Evolutionary conservation across 2,113 vertebrate species (phyloP).

Genomic region (Platycercus adscitus): DNA sequence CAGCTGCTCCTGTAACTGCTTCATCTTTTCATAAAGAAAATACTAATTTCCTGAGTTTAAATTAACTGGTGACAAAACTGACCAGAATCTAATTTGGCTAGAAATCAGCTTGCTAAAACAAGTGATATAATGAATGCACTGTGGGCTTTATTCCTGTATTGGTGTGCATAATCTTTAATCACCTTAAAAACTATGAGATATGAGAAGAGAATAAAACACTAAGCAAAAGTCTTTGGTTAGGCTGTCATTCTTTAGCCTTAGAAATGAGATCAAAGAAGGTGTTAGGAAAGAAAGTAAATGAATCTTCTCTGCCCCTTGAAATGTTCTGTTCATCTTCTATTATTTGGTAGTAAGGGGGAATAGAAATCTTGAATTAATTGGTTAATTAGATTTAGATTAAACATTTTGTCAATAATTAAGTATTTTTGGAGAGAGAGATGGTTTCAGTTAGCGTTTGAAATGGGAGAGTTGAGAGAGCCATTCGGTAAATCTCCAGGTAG

Average conservation of each 20-base stretch:
- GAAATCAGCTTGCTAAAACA: not conserved
- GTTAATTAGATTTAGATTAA: constrained; percentile 18
- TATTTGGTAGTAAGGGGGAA: not conserved
- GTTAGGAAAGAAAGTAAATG: not conserved
- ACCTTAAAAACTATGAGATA: not conserved
- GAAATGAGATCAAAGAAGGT: not conserved
- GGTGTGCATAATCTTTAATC: not conserved
- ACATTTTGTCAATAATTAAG: not conserved
- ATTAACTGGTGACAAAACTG: not conserved
- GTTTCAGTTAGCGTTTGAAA: not conserved
- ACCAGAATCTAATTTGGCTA: constrained; percentile 21
- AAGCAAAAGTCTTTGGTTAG: not conserved
- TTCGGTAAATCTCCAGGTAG: not conserved
- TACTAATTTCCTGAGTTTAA: constrained; percentile 19
- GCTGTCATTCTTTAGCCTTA: not conserved
- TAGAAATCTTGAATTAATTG: not conserved
- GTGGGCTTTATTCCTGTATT: not conserved
- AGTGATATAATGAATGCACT: not conserved
- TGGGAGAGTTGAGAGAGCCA: not conserved
- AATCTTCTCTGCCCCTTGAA: not conserved
- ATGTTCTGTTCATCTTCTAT: not conserved
- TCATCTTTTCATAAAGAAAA: constrained; percentile 26
- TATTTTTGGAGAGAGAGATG: not conserved
- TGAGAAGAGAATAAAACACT: not conserved
- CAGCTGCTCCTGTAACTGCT: not conserved